A percentile compares a stretch with the other conserved stretches of the same genome.
Evolutionary conservation across 2,888 invertebrate genomes (phyloP).

Genomic region (Acanthosepion pharaonis): DNA sequence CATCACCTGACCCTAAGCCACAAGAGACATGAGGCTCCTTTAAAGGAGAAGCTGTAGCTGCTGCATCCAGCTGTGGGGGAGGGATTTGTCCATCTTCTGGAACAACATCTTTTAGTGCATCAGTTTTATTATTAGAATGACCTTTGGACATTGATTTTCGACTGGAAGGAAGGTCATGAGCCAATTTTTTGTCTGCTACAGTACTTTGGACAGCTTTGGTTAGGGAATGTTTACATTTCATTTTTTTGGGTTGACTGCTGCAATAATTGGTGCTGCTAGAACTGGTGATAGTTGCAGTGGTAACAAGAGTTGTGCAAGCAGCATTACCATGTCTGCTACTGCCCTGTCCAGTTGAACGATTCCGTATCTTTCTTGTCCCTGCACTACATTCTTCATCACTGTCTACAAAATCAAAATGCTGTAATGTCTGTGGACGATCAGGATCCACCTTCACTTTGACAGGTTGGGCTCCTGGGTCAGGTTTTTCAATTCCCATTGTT

Average conservation of each 20-base stretch:
- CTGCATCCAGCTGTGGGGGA: neutral
- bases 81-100: neutral
- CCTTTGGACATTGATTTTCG: neutral
- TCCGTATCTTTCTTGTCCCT: neutral
- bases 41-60: neutral
- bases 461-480: neutral
- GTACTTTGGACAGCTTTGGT: neutral
- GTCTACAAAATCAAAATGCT: conserved; percentile 46
- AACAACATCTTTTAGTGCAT: neutral
- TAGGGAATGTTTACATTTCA: neutral
- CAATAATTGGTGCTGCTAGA: neutral
- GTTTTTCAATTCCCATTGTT: neutral
- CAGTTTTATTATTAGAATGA: neutral
- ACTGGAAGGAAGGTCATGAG: neutral
- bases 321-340: neutral
- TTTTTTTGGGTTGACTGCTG: neutral
- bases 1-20: neutral
- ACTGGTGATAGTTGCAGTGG: neutral
- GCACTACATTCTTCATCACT: conserved; percentile 38
- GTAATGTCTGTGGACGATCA: neutral
- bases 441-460: neutral
- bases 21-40: neutral
- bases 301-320: neutral
- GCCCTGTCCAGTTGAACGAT: neutral
- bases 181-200: neutral